phyloP scores from a whole-genome alignment of 2,888 invertebrate genomes.

The Pyralis farinalis region DNA sequence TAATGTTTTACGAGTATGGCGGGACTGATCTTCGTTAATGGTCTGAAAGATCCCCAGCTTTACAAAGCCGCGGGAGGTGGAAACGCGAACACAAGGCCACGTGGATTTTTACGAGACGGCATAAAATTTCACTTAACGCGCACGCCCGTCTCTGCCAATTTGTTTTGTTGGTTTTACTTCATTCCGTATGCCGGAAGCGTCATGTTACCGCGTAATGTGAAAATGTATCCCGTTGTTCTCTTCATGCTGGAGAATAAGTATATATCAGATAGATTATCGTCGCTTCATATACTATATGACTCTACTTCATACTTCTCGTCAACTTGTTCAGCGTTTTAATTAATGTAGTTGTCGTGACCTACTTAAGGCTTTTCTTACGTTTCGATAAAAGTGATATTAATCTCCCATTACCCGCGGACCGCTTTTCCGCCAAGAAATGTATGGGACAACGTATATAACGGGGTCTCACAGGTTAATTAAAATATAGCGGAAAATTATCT shows the following conservation, averaged over 20 bases:
- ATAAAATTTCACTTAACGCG: conserved; percentile 66
- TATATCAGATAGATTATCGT: too few species aligned
- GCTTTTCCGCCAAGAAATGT: too few species aligned
- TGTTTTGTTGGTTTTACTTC: conserved; percentile 50
- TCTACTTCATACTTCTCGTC: too few species aligned
- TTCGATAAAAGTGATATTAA: too few species aligned
- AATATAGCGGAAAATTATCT: too few species aligned
- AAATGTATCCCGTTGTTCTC: conserved; percentile 47
- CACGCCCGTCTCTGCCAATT: conserved; percentile 41
- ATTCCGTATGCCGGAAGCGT: conserved; percentile 47
- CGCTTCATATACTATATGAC: too few species aligned
- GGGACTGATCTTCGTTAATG: conserved; percentile 35
- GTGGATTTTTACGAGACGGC: conserved; percentile 56
- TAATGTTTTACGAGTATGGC: conserved; percentile 13
- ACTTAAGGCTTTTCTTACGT: too few species aligned
- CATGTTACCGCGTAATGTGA: conserved; percentile 39
- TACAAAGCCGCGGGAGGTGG: conserved; percentile 16
- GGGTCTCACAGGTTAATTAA: too few species aligned
- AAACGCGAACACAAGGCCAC: conserved; percentile 22
- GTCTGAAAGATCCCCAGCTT: conserved; percentile 37
- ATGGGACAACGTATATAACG: too few species aligned
- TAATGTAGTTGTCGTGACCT: too few species aligned
- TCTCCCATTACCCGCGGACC: too few species aligned
- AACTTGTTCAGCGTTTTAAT: too few species aligned
- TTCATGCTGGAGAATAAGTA: conserved; percentile 18